Evolutionary conservation across 2,888 invertebrate genomes (phyloP).

Genomic region (Tuberolachnus salignus): DNA sequence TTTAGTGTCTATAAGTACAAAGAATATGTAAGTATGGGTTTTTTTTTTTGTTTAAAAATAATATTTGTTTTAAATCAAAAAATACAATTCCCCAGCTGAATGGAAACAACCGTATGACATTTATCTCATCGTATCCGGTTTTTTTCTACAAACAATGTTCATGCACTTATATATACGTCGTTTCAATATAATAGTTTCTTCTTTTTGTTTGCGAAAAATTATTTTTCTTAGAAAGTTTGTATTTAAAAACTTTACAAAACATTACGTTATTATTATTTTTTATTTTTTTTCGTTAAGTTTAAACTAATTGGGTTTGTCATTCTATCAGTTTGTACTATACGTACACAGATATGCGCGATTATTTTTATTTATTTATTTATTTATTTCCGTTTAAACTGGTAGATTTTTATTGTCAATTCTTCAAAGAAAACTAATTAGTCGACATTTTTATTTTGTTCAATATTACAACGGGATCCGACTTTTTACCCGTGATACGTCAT

Average conservation of each 20-base stretch:
- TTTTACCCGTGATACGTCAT: no score
- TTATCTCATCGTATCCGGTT: background rate
- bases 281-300: background rate
- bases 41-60: no score
- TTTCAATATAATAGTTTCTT: background rate
- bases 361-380: no score
- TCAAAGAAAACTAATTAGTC: background rate
- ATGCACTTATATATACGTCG: background rate
- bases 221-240: background rate
- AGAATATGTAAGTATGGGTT: no score
- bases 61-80: no score
- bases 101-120: background rate
- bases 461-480: no score
- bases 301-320: background rate
- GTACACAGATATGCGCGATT: background rate
- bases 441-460: no score
- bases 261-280: background rate
- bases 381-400: background rate
- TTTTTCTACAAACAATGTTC: background rate
- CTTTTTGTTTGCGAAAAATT: slow-evolving; percentile 11
- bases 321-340: background rate
- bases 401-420: background rate
- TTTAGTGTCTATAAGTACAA: no score
- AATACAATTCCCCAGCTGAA: background rate
- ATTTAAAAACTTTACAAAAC: background rate